Evolutionary conservation across 2,797 vertebrate genomes (phyloP).

Genomic region (Cirrhinus molitorella): DNA sequence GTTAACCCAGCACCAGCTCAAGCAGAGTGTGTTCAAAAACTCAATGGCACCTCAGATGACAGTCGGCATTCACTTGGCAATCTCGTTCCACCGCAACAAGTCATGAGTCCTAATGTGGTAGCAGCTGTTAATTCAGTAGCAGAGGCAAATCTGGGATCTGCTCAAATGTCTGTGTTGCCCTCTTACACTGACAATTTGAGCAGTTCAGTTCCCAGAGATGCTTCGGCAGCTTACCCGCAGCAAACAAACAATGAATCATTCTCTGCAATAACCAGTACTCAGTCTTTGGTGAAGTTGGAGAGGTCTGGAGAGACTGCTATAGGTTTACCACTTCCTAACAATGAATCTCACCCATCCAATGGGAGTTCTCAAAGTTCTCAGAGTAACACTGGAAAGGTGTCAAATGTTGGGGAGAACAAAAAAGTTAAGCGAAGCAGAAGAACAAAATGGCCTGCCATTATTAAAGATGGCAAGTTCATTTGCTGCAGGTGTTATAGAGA

Average conservation of each 20-base stretch:
- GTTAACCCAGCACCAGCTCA: slow-evolving; percentile 51
- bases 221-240: slow-evolving; percentile 56
- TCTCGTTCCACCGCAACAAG: slow-evolving; percentile 57
- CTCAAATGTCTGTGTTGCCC: slow-evolving; percentile 57
- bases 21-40: slow-evolving; percentile 15
- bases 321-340: slow-evolving; percentile 44
- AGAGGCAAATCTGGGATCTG: slow-evolving; percentile 50
- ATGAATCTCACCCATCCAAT: slow-evolving; percentile 29
- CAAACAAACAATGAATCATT: slow-evolving; percentile 61
- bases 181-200: slow-evolving; percentile 60
- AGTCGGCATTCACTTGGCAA: slow-evolving; percentile 47
- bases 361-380: slow-evolving; percentile 45
- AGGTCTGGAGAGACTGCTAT: slow-evolving; percentile 45
- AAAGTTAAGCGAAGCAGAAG: slow-evolving; percentile 82
- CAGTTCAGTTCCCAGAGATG: slow-evolving; percentile 48
- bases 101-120: slow-evolving; percentile 56
- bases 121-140: slow-evolving; percentile 59
- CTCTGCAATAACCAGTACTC: slow-evolving; percentile 47
- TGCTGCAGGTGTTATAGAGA: slow-evolving; percentile 93
- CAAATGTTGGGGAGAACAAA: slow-evolving; percentile 58
- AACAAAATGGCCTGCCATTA: slow-evolving; percentile 94
- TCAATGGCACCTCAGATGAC: slow-evolving; percentile 33
- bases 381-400: slow-evolving; percentile 35
- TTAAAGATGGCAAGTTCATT: slow-evolving; percentile 93
- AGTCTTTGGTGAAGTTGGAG: slow-evolving; percentile 58